These are phyloP conservation scores for Nymphalis c-album DNA, from an alignment of 2,888 invertebrate species.

Conservation along the genomic window DNA sequence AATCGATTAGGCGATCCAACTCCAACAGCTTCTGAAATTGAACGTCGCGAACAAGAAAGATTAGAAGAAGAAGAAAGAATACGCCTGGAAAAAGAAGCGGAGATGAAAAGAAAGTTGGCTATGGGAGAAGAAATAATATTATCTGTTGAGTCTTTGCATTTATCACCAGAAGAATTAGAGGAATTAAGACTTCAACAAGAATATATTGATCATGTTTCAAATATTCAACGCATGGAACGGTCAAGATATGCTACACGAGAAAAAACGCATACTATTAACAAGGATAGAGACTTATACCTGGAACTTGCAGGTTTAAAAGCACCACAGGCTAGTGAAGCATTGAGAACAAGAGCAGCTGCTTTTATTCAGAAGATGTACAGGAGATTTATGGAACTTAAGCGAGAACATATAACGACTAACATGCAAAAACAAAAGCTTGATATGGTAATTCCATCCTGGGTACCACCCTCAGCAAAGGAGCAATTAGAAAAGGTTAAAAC, in stretches of 20 bases:
- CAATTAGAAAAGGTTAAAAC: conserved; percentile 73
- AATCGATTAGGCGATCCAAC: conserved; percentile 66
- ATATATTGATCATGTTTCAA: conserved; percentile 54
- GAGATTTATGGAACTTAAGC: conserved; percentile 67
- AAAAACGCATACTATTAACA: conserved; percentile 54
- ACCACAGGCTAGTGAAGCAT: conserved; percentile 50
- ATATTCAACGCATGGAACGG: conserved; percentile 74
- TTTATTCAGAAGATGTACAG: conserved; percentile 65
- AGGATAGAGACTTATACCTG: conserved; percentile 62
- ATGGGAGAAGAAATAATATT: conserved; percentile 53
- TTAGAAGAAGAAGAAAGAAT: conserved; percentile 55
- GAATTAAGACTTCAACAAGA: conserved; percentile 52
- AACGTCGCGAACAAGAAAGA: conserved; percentile 54
- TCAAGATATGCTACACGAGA: conserved; percentile 49
- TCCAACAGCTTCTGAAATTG: conserved; percentile 63
- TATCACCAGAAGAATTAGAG: conserved; percentile 59
- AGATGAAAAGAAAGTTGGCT: conserved; percentile 54
- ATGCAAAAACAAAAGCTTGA: conserved; percentile 75
- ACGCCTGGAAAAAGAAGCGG: conserved; percentile 57
- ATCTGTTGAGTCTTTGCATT: conserved; percentile 45
- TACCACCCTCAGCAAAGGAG: conserved; percentile 67
- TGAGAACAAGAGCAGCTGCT: conserved; percentile 53
- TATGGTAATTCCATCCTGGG: conserved; percentile 80
- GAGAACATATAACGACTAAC: conserved; percentile 60
- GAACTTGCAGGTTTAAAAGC: conserved; percentile 68